A percentile compares a stretch with the other conserved stretches of the same genome.
Conservation (phyloP, 1,140 invertebrate species). For the Phthorimaea operculella region DNA sequence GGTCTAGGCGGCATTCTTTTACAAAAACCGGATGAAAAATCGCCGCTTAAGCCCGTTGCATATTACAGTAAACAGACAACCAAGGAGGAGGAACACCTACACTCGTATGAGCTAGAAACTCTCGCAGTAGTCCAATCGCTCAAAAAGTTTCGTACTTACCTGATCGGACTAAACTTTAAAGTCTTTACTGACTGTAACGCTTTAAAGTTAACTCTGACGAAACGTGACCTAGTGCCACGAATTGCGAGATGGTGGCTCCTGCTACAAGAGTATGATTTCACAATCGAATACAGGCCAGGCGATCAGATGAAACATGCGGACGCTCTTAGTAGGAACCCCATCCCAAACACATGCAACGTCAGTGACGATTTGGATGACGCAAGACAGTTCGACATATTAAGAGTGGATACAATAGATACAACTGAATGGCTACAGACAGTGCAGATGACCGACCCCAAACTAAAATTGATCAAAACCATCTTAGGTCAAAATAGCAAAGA, state of each 20-base stretch:
- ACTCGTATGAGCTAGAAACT: slow-evolving; percentile 8
- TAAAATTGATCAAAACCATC: slow-evolving; percentile 7
- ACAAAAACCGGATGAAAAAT: slow-evolving; percentile 15
- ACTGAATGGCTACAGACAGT: slow-evolving; percentile 8
- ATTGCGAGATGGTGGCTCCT: slow-evolving; percentile 21
- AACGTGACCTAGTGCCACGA: slow-evolving; percentile 17
- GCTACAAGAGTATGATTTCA: slow-evolving; percentile 26
- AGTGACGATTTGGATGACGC: not conserved
- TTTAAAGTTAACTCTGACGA: slow-evolving; percentile 5
- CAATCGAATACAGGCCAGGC: slow-evolving; percentile 24
- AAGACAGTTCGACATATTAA: not conserved
- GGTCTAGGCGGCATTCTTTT: slow-evolving; percentile 31
- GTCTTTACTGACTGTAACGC: slow-evolving; percentile 10
- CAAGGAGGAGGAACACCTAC: slow-evolving; percentile 2
- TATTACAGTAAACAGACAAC: slow-evolving; percentile 23
- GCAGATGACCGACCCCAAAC: slow-evolving; percentile 8
- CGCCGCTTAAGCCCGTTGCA: slow-evolving; percentile 13
- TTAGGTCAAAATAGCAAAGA: slow-evolving; percentile 2
- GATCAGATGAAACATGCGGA: slow-evolving; percentile 32
- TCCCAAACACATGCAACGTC: not conserved
- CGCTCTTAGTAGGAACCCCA: slow-evolving; percentile 22
- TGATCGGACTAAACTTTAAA: slow-evolving; percentile 7
- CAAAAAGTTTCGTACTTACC: slow-evolving; percentile 9
- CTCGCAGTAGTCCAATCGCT: slow-evolving; percentile 6
- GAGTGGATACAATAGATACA: not conserved